Conservation (phyloP, 2,888 invertebrate genomes). For the Apamea monoglypha region DNA sequence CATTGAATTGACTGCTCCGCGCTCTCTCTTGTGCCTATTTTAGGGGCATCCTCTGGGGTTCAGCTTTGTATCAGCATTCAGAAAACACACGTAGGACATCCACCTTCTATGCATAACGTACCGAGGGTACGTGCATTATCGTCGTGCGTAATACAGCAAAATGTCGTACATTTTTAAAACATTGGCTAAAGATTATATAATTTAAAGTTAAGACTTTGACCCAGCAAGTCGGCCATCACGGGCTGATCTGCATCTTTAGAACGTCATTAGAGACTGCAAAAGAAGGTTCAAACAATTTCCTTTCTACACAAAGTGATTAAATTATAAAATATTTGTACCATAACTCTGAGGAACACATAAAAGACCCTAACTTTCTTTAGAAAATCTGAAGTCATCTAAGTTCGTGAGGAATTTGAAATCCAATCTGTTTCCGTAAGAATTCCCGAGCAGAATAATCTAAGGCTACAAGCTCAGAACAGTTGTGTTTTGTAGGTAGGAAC, state of each 20-base stretch:
- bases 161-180: slow-evolving; percentile 11
- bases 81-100: background rate
- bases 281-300: slow-evolving; percentile 62
- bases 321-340: slow-evolving; percentile 58
- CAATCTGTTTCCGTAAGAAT: slow-evolving; percentile 36
- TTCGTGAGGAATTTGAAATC: slow-evolving; percentile 54
- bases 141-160: slow-evolving; percentile 6
- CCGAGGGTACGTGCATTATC: background rate
- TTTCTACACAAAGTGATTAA: slow-evolving; percentile 59
- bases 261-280: slow-evolving; percentile 56
- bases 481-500: background rate
- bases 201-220: slow-evolving; percentile 59
- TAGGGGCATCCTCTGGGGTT: background rate
- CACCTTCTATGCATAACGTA: background rate
- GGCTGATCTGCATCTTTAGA: slow-evolving; percentile 37
- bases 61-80: slow-evolving; percentile 6
- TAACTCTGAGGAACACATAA: slow-evolving; percentile 50
- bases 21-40: slow-evolving; percentile 2
- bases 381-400: slow-evolving; percentile 51
- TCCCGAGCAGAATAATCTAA: background rate
- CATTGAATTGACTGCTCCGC: slow-evolving; percentile 24
- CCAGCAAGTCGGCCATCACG: slow-evolving; percentile 19
- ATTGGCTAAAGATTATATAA: slow-evolving; percentile 15
- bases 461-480: background rate
- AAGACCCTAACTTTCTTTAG: slow-evolving; percentile 48